Base-by-base conservation (phyloP, 2,113 vertebrate species). In the Cygnus atratus region DNA sequence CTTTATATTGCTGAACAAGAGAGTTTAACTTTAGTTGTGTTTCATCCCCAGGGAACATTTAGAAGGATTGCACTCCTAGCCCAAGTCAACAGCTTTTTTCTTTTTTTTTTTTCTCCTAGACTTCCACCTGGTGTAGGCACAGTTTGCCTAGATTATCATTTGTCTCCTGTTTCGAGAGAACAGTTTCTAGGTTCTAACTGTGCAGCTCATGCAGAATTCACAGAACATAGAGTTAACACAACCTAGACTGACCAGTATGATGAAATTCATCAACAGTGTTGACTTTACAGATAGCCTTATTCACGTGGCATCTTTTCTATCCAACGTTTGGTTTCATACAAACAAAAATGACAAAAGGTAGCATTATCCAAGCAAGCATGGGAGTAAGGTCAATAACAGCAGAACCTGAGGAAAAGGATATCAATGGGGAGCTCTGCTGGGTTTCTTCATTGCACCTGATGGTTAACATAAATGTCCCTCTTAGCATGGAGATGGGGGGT, bases 41-140 rank as follows among this genome's bases (percentile, higher is more conserved):
- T 28, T 65, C 62, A 29, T 41, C 37, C 10, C 37, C 39, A 26
- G 17, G 62, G 39, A 41, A 65, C 5, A 65, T 28, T 59, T 61
- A 29, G 48, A 24, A 50, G 48, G 28, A 65, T 76, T 0, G 0
- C 1, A 25, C 9, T 65, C 16, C 18, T 86, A 39, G 19, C 0
- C 0, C 31, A 68, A 46, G 75, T 31, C 43, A 79, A 10, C 28
- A 90, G 15, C 28, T 48, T 13, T 65, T 80, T 37, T 84, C 62
- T 19, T 46, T 20, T 46, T 46, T 46, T 46, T 20, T 46, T 44
- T 44, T 44, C 43, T 21, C 46, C 59, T 84, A 48, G 65, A 62
- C 25, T 57, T 13, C 37, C 48, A 68, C 17, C 22, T 62, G 26
- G 9, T 35, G 57, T 25, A 72, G 58, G 24, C 46, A 35, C 15